phyloP scores from a whole-genome alignment of 2,113 vertebrate species.

The Antechinus flavipes region DNA sequence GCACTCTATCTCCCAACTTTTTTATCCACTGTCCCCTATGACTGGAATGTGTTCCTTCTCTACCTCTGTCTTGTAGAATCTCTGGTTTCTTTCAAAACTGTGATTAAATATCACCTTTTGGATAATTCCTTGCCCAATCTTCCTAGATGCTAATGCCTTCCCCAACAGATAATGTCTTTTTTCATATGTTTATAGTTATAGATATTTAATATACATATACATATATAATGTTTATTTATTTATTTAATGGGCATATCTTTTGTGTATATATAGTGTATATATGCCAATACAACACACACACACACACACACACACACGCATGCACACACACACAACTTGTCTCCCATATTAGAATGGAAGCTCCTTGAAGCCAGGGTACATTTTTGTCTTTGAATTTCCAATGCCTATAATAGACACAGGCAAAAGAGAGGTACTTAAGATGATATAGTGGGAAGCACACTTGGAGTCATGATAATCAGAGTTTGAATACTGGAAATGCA shows the following conservation, averaged over 20 bases:
- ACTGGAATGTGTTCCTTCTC: neutral
- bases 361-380: neutral
- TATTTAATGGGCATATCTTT: neutral
- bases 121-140: neutral
- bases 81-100: neutral
- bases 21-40: neutral
- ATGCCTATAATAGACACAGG: neutral
- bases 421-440: neutral
- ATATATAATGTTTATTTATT: neutral
- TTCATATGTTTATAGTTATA: neutral
- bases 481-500: neutral
- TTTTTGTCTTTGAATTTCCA: neutral
- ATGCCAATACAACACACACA: too few species aligned
- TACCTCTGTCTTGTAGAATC: neutral
- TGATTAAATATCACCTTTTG: neutral
- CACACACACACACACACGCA: accelerated
- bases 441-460: neutral
- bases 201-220: neutral
- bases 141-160: neutral
- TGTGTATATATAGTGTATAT: neutral
- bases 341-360: neutral
- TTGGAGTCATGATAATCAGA: neutral
- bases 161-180: neutral
- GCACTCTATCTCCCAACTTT: neutral
- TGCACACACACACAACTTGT: neutral